phyloP scores from a whole-genome alignment of 2,797 vertebrate genomes.

The Acanthurus tractus region DNA sequence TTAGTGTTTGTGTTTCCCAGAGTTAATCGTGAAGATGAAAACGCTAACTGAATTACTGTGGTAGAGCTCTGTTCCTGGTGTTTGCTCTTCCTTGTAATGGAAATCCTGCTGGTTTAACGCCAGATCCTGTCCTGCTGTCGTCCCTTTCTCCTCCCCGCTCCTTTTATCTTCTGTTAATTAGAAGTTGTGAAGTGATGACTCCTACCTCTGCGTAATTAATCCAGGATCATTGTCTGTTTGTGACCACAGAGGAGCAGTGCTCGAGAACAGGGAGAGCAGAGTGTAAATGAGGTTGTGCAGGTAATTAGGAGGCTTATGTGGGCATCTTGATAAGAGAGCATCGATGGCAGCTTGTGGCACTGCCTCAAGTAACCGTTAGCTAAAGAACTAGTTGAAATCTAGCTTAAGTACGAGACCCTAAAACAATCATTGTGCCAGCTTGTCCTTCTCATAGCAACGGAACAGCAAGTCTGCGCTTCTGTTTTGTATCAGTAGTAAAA shows the following conservation, averaged over 20 bases:
- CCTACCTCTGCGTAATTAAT: slow-evolving; percentile 74
- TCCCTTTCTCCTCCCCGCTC: slow-evolving; percentile 46
- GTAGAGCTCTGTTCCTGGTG: slow-evolving; percentile 23
- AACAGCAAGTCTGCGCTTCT: background rate
- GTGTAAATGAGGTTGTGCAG: slow-evolving; percentile 53
- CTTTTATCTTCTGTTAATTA: slow-evolving; percentile 76
- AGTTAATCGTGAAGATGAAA: slow-evolving; percentile 40
- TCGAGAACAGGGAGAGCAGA: slow-evolving; percentile 34
- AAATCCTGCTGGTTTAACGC: slow-evolving; percentile 62
- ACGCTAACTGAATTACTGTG: slow-evolving; percentile 21
- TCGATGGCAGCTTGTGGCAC: slow-evolving; percentile 16
- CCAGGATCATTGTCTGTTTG: slow-evolving; percentile 40
- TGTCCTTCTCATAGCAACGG: background rate
- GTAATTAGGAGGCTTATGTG: slow-evolving; percentile 60
- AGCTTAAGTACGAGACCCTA: background rate
- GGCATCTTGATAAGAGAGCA: slow-evolving; percentile 22
- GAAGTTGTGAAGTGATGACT: slow-evolving; percentile 71
- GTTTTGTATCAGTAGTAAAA: background rate
- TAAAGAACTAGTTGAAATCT: background rate
- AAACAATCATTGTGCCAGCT: background rate
- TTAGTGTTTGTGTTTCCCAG: slow-evolving; percentile 20
- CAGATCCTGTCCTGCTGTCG: slow-evolving; percentile 40
- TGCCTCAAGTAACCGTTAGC: background rate
- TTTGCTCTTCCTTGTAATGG: slow-evolving; percentile 63
- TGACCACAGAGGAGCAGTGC: slow-evolving; percentile 41